Conservation (phyloP, 35 echinoderm and acorn worm species). For the Stichopus chloronotus region DNA sequence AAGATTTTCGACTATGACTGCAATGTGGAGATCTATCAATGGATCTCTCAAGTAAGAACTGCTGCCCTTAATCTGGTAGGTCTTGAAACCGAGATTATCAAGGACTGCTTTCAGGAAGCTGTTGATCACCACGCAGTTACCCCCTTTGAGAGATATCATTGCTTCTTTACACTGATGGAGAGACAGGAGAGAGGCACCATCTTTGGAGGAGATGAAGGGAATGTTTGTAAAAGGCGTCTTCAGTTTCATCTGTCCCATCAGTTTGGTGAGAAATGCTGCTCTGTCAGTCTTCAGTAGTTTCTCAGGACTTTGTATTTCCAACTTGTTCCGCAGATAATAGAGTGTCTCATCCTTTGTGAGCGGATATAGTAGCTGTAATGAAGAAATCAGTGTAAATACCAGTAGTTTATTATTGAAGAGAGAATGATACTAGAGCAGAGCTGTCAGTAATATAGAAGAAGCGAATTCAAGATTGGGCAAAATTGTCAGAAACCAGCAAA, state of each 20-base stretch:
- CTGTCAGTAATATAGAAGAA: no score
- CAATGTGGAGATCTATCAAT: neutral
- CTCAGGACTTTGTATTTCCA: neutral
- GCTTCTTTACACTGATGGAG: neutral
- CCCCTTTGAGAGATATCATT: neutral
- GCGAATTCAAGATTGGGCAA: no score
- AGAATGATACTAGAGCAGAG: no score
- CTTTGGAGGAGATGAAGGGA: neutral
- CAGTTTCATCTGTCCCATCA: neutral
- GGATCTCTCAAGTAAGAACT: neutral
- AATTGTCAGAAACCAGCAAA: no score
- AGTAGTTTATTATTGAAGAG: no score
- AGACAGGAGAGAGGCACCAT: neutral
- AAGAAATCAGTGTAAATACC: neutral
- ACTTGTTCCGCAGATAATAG: neutral
- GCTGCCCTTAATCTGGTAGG: neutral
- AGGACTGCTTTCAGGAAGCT: neutral
- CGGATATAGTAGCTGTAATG: neutral
- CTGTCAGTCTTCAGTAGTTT: neutral
- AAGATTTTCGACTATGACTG: neutral
- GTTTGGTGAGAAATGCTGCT: neutral
- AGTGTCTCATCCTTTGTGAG: neutral
- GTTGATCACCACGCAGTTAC: slow-evolving; percentile 19
- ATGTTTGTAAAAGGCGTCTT: slow-evolving; percentile 32
- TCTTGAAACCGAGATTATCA: neutral